A percentile compares a stretch with the other conserved stretches of the same genome.
phyloP scores from a whole-genome alignment of 2,888 invertebrate species.

The Eristalis arbustorum region DNA sequence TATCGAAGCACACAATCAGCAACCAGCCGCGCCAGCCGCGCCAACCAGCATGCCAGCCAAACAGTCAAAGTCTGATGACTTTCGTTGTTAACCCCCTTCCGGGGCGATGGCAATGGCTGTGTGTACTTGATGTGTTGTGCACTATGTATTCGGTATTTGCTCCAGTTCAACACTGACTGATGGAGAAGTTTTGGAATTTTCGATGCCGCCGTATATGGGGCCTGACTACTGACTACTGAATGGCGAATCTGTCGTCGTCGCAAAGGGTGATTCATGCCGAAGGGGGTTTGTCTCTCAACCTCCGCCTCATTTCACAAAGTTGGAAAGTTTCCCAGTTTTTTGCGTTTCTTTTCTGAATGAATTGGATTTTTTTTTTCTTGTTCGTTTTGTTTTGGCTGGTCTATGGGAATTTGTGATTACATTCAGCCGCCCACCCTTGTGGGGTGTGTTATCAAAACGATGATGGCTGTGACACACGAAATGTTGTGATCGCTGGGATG shows the following conservation, averaged over 20 bases:
- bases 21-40: too few species aligned
- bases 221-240: background rate
- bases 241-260: background rate
- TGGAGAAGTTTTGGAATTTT: background rate
- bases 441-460: background rate
- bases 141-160: background rate
- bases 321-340: slow-evolving; percentile 40
- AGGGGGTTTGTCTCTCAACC: slow-evolving; percentile 31
- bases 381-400: background rate
- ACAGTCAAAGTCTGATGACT: background rate
- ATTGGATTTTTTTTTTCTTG: background rate
- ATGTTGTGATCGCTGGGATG: too few species aligned
- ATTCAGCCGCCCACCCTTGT: background rate
- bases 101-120: background rate
- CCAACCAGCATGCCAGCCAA: background rate
- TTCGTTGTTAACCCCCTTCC: slow-evolving; percentile 8
- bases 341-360: slow-evolving; percentile 22
- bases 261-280: slow-evolving; percentile 19
- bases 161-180: background rate
- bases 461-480: background rate
- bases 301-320: background rate
- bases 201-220: slow-evolving; percentile 6
- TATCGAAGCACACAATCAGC: slow-evolving; percentile 26
- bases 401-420: background rate
- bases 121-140: background rate